A percentile compares a stretch with the other conserved stretches of the same genome.
Conservation (phyloP, 2,797 vertebrate species). For the Ara ararauna region DNA sequence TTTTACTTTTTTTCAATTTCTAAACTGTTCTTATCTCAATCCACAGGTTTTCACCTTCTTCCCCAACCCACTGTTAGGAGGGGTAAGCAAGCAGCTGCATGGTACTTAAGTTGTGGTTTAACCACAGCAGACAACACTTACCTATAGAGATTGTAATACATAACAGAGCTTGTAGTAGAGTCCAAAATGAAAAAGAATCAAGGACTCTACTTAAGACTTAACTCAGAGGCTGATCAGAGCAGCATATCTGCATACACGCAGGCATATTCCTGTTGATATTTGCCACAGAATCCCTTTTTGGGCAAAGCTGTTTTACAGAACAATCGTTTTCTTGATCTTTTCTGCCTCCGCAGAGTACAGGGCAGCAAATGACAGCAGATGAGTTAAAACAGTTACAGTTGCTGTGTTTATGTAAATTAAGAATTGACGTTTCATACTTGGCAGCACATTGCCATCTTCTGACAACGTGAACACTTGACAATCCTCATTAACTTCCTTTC, state of each 20-base stretch:
- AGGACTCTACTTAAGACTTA: not conserved
- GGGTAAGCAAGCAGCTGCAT: not conserved
- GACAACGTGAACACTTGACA: not conserved
- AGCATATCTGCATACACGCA: not conserved
- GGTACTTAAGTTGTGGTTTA: not conserved
- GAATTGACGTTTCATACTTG: not conserved
- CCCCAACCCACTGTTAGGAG: not conserved
- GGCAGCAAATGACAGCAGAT: not conserved
- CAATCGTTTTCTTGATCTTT: not conserved
- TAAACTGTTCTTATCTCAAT: not conserved
- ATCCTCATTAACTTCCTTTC: not conserved
- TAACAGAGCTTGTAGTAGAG: not conserved
- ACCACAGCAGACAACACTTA: not conserved
- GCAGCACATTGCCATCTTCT: not conserved
- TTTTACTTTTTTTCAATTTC: not conserved
- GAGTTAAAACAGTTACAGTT: not conserved
- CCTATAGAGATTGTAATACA: not conserved
- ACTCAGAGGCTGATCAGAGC: not conserved
- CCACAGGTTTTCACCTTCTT: not conserved
- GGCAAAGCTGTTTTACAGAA: not conserved
- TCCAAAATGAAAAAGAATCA: not conserved
- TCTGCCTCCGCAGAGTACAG: not conserved
- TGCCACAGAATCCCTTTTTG: not conserved
- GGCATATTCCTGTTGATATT: fast-evolving
- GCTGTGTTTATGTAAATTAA: not conserved